These are phyloP conservation scores for Eupithecia centaureata DNA, from an alignment of 2,888 invertebrate genomes.

Conservation along the genomic window DNA sequence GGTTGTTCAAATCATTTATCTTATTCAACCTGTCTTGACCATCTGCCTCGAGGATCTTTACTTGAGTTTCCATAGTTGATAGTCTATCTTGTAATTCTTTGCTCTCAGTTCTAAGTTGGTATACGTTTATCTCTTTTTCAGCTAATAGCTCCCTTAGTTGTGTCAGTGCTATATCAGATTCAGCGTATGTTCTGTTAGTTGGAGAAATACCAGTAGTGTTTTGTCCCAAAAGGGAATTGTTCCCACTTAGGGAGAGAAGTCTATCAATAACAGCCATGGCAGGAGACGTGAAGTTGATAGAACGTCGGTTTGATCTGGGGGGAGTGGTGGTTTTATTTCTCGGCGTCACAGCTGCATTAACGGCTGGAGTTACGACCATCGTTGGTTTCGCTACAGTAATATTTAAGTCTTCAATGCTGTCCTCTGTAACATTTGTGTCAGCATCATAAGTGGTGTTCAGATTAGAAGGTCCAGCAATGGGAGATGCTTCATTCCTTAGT, in stretches of 20 bases:
- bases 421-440: constrained; percentile 50
- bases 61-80: constrained; percentile 65
- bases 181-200: constrained; percentile 58
- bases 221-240: constrained; percentile 60
- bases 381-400: constrained; percentile 69
- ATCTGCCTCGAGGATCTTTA: constrained; percentile 65
- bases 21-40: constrained; percentile 66
- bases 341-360: constrained; percentile 65
- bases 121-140: constrained; percentile 81
- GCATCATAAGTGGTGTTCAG: constrained; percentile 50
- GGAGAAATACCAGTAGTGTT: constrained; percentile 56
- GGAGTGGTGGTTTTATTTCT: constrained; percentile 66
- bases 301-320: constrained; percentile 68
- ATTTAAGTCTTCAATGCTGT: constrained; percentile 61
- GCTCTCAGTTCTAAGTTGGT: constrained; percentile 77
- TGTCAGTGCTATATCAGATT: constrained; percentile 68
- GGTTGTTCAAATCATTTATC: constrained; percentile 70
- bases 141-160: constrained; percentile 81
- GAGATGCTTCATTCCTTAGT: constrained; percentile 44
- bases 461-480: constrained; percentile 57
- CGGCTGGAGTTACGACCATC: constrained; percentile 77
- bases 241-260: constrained; percentile 74
- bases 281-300: constrained; percentile 76
- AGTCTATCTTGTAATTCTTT: constrained; percentile 79
- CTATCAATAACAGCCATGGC: constrained; percentile 82